These are phyloP conservation scores for Empidonax alnorum DNA, from an alignment of 2,113 vertebrate genomes.

Conservation along the genomic window DNA sequence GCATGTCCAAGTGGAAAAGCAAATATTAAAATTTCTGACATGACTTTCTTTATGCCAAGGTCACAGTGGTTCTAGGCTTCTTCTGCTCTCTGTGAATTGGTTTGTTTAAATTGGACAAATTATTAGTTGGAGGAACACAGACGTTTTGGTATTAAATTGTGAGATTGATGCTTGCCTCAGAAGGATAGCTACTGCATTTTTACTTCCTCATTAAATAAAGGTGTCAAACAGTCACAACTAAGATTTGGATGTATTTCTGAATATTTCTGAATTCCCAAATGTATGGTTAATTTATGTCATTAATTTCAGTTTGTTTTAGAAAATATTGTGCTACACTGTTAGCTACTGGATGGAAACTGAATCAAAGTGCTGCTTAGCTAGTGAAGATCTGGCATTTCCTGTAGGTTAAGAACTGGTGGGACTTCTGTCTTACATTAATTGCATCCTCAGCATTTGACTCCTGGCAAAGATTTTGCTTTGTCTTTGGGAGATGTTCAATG, in stretches of 20 bases:
- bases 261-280: background rate
- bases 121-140: background rate
- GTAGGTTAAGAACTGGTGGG: background rate
- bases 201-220: background rate
- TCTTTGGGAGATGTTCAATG: background rate
- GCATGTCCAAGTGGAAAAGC: background rate
- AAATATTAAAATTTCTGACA: background rate
- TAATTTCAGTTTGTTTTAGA: background rate
- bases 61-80: background rate
- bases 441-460: background rate
- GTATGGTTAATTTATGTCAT: rapidly evolving
- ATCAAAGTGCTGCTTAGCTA: background rate
- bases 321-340: background rate
- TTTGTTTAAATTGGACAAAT: background rate
- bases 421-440: background rate
- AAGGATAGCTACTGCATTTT: background rate
- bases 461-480: background rate
- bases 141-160: background rate
- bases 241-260: background rate
- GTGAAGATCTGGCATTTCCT: background rate
- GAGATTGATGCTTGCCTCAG: background rate
- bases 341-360: background rate
- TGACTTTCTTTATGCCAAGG: background rate
- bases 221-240: background rate
- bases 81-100: background rate